These are phyloP conservation scores for Jacana jacana DNA, from an alignment of 2,113 vertebrate species.

Conservation along the genomic window DNA sequence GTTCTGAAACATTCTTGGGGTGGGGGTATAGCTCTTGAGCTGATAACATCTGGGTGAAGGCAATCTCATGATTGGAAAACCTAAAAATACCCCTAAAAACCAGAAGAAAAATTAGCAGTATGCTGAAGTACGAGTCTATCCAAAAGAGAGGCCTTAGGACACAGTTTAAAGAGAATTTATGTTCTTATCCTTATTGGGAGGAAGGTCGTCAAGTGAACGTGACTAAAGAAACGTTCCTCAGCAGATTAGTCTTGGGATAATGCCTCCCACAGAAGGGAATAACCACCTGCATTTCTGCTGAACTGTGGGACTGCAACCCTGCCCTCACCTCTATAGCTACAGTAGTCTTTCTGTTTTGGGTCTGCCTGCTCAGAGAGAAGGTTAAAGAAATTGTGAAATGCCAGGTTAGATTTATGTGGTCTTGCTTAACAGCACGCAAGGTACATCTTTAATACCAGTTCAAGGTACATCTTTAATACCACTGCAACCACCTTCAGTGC, in stretches of 20 bases:
- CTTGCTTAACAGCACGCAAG: not conserved
- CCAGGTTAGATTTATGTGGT: not conserved
- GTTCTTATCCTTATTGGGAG: not conserved
- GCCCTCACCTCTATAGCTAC: not conserved
- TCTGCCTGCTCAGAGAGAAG: not conserved
- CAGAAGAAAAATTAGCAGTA: no score
- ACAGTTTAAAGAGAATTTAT: not conserved
- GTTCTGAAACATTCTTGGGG: no score
- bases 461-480: not conserved
- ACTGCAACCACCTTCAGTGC: not conserved
- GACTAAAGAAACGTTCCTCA: not conserved
- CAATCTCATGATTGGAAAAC: no score
- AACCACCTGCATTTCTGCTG: not conserved
- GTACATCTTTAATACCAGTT: not conserved
- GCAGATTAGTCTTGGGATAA: not conserved
- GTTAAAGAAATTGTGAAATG: not conserved
- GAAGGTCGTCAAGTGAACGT: not conserved
- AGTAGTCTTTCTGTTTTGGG: not conserved
- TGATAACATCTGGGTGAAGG: no score
- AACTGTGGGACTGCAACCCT: not conserved
- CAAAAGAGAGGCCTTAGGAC: not conserved
- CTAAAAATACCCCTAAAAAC: no score
- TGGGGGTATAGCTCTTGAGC: no score
- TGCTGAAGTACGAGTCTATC: not conserved
- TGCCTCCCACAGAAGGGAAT: not conserved